Conservation (phyloP, 2,888 invertebrate species). For the Morpho deidamia region DNA sequence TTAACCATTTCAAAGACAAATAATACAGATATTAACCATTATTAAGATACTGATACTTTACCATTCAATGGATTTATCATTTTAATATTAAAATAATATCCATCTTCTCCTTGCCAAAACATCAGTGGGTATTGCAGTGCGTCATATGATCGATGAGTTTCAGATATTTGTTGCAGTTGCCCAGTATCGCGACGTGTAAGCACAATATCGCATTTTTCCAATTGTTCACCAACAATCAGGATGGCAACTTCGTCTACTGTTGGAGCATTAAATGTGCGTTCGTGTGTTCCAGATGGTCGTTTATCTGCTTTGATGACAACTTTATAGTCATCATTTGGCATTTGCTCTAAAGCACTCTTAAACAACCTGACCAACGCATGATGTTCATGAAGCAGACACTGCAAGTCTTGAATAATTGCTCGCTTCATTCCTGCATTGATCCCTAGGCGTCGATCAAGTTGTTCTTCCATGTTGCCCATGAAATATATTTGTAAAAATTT, state of each 20-base stretch:
- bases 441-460: slow-evolving; percentile 30
- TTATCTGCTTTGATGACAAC: slow-evolving; percentile 26
- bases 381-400: slow-evolving; percentile 29
- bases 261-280: slow-evolving; percentile 30
- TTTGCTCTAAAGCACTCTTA: slow-evolving; percentile 28
- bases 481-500: slow-evolving; percentile 33
- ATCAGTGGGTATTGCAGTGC: slow-evolving; percentile 24
- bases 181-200: too few relatives aligned
- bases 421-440: slow-evolving; percentile 27
- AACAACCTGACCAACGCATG: slow-evolving; percentile 28
- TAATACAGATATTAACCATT: too few relatives aligned
- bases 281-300: slow-evolving; percentile 26
- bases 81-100: slow-evolving; percentile 28
- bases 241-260: slow-evolving; percentile 33
- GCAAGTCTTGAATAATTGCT: slow-evolving; percentile 33
- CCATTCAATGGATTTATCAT: slow-evolving; percentile 24
- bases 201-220: slow-evolving; percentile 20
- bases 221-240: slow-evolving; percentile 28
- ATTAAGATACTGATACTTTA: too few relatives aligned
- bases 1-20: too few relatives aligned
- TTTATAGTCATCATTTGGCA: slow-evolving; percentile 36
- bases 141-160: slow-evolving; percentile 15
- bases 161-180: background rate
- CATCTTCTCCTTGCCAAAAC: slow-evolving; percentile 33
- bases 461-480: slow-evolving; percentile 31